phyloP scores from a whole-genome alignment of 2,888 invertebrate genomes.

The Drosophila macrospina region DNA sequence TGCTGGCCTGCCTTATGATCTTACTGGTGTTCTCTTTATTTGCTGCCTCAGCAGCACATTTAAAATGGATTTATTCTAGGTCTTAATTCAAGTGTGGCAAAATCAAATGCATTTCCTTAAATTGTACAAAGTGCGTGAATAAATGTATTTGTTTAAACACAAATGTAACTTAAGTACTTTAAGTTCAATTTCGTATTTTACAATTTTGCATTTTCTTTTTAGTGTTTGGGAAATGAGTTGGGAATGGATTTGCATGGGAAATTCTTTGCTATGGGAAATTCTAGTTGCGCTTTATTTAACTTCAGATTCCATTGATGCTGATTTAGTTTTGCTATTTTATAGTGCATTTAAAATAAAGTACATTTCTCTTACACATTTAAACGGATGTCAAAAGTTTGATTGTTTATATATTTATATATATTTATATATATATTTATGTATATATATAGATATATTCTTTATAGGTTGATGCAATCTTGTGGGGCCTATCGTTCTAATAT shows the following conservation, averaged over 20 bases:
- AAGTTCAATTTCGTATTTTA: slow-evolving; percentile 28
- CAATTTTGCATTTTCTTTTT: slow-evolving; percentile 29
- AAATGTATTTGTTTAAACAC: slow-evolving; percentile 47
- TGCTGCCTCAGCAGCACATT: background rate
- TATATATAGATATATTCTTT: background rate
- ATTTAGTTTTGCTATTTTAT: slow-evolving; percentile 4
- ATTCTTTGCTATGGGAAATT: slow-evolving; percentile 29
- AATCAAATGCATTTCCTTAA: slow-evolving; percentile 58
- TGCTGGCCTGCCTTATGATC: background rate
- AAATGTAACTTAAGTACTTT: slow-evolving; percentile 43
- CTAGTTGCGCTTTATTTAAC: slow-evolving; percentile 6
- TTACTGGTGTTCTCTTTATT: slow-evolving; percentile 8
- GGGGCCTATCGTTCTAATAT: slow-evolving; percentile 32
- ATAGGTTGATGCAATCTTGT: slow-evolving; percentile 31
- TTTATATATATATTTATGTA: slow-evolving; percentile 8
- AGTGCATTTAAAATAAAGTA: slow-evolving; percentile 73
- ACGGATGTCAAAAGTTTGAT: slow-evolving; percentile 68
- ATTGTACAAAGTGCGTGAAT: slow-evolving; percentile 77
- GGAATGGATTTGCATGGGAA: no score
- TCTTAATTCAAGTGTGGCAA: no score
- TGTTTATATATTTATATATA: slow-evolving; percentile 52
- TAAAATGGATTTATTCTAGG: no score
- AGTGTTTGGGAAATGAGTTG: slow-evolving; percentile 33
- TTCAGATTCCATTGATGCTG: slow-evolving; percentile 35
- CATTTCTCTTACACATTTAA: slow-evolving; percentile 60